Base-by-base conservation (phyloP, 2,888 invertebrate genomes). In the Arge pagana region DNA sequence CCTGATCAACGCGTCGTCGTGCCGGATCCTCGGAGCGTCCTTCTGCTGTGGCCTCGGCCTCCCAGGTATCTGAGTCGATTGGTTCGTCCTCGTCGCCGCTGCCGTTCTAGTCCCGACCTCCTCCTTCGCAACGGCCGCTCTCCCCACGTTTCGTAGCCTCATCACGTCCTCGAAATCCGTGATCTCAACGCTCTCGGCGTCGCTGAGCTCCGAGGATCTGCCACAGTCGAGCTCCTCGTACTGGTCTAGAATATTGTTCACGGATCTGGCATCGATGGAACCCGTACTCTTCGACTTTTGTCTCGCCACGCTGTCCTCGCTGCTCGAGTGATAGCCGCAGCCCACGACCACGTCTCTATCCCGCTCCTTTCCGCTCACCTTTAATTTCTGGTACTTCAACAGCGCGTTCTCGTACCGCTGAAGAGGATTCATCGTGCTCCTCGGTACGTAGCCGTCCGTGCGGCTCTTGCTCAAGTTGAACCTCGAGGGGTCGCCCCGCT, bases 181-280 rank as follows among this genome's bases (percentile, higher is more conserved):
- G 48, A 68, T 64, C 48, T 54, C 64, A 48, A 69, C 63, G 45
- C 65, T 70, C 0, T 65, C 70, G 2, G 67, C 63, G 49, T 69
- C 71, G 43, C 70, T 70, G 8, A 67, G 52, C 16, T 71, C 70
- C n/a, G 71, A 68, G 2, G 69, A 68, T 11, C 62, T 60, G 4
- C 67, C 50, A 50, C 62, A 67, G 48, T 71, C 68, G 3, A 71
- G 58, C 50, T 71, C 71, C 56, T 72, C 71, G 58, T 66, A 71
- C 56, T 71, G 71, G 55, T 71, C 71, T 19, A 72, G 60, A 16
- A 72, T 71, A 30, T 72, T 72, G 56, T 72, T 72, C 8, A 72
- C 67, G 24, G 71, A 72, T 40, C 71, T 71, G 1, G 71, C 67
- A 50, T 72, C 71, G 37, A 71, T 69, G 13, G 71, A 71, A 48